Evolutionary conservation across 2,113 vertebrate genomes (phyloP), one percentile per base, ranked within the genome.

Genomic region (Sakesphorus luctuosus): DNA sequence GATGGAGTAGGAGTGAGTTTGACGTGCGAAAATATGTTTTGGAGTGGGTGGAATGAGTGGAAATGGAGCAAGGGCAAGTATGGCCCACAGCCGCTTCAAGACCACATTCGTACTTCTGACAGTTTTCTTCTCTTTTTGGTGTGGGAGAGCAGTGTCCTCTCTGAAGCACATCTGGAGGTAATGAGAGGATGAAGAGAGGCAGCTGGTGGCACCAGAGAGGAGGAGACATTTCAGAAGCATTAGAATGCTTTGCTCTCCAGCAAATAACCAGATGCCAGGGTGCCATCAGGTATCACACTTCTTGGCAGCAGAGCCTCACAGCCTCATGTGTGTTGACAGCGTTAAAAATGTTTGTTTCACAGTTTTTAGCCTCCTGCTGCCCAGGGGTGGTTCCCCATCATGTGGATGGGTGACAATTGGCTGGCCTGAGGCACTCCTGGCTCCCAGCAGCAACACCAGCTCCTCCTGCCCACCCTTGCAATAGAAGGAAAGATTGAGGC

Each of bases 21-120:
- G 96, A 93, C 96, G 87, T 90, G 88, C 79, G 96, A 89, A 87
- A 96, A 96, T 29, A 73, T 93, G 92, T 87, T 67, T 74, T 82
- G 88, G 66, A 92, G 69, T 1, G 1, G 49, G 56, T 68, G 58
- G 76, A 72, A 89, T 0, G 13, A 49, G 73, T 52, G 52, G 85
- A 87, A 93, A 77, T 3, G 11, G 76, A 92, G 63, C 63, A 94
- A 71, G 79, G 56, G 59, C 77, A 47, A 76, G 61, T 71, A 86
- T 61, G 75, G 55, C 85, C 80, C 47, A 46, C n/a, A 87, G 61
- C 28, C 8, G 2, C 65, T 69, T 73, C 18, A 62, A 77, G 68
- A 56, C 44, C 29, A 26, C 3, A 1, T 69, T 90, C 0, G 0
- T 49, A n/a, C 53, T 87, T 87, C 47, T 49, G 49, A 43, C 7